Base-by-base conservation (phyloP, 2,113 vertebrate genomes). In the Bubo scandiacus region DNA sequence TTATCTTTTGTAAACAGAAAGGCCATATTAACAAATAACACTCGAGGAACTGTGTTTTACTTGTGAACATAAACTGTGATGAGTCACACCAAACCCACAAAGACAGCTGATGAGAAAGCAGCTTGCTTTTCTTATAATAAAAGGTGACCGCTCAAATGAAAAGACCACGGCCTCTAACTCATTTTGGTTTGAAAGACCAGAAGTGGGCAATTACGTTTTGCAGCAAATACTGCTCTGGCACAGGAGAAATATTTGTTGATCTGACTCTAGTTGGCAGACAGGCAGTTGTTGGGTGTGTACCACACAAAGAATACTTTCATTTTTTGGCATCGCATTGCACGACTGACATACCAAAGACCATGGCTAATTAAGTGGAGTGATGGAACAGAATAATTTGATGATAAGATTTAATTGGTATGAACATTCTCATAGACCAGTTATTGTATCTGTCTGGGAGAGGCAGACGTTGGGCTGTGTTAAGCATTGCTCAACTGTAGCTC, bases 331-430 rank as follows among this genome's bases (percentile, higher is more conserved):
- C 55, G 83, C 57, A 71, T 38, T 93, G 75, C 95, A 97, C 95
- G 94, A 84, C 97, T 97, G 95, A 97, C 95, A 98, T 98, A 91
- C 97, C 97, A 96, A 90, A 95, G 85, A 78, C 95, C 52, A 77
- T 81, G 92, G 45, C 34, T 86, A 97, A 97, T 85, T 92, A 93
- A 97, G 92, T 82, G 88, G 89, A 92, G 82, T 80, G 96, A 94
- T 95, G 92, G 93, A 94, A 95, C 91, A 96, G 92, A 94, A 90
- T 62, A 93, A 97, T 93, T 93, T 71, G 75, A 86, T 81, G 86
- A 88, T 95, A 94, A 94, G 86, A 96, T 96, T 82, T 67, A 96
- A 95, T 92, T 95, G 89, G 88, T 67, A 94, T 93, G 94, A 96
- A 75, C 22, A 12, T 62, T 84, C 77, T 67, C 80, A 82, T 81